phyloP scores from a whole-genome alignment of 2,888 invertebrate species.

The Lasioglossum lativentre region DNA sequence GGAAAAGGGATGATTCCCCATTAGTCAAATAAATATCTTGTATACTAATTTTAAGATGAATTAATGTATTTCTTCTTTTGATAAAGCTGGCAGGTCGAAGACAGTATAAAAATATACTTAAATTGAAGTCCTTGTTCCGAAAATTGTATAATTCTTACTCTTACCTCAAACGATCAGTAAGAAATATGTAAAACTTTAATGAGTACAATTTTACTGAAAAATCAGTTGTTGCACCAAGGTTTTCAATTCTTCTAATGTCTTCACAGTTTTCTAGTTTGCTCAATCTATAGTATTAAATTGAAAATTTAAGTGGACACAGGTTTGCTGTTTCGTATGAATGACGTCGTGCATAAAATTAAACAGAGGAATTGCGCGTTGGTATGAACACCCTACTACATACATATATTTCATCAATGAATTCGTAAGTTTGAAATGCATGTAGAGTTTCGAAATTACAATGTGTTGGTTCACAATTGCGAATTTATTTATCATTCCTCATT shows the following conservation, averaged over 20 bases:
- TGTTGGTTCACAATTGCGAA: neutral
- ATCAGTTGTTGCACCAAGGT: neutral
- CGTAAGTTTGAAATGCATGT: neutral
- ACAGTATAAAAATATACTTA: neutral
- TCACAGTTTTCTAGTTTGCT: neutral
- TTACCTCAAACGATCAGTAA: neutral
- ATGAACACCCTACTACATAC: neutral
- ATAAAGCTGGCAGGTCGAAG: neutral
- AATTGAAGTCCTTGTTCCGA: neutral
- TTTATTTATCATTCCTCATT: neutral
- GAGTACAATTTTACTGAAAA: neutral
- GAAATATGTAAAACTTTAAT: neutral
- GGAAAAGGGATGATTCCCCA: constrained; percentile 43
- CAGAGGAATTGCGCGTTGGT: neutral
- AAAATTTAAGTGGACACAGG: neutral
- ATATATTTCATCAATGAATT: neutral
- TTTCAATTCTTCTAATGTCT: neutral
- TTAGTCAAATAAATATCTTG: neutral
- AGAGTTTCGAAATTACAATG: neutral
- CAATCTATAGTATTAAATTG: too few relatives aligned
- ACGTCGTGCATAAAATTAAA: neutral
- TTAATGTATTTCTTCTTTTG: neutral
- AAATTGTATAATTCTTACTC: neutral
- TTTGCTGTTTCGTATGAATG: neutral
- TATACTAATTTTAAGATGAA: neutral